Evolutionary conservation across 1,140 invertebrate genomes (phyloP).

Genomic region (Tetranychus urticae): DNA sequence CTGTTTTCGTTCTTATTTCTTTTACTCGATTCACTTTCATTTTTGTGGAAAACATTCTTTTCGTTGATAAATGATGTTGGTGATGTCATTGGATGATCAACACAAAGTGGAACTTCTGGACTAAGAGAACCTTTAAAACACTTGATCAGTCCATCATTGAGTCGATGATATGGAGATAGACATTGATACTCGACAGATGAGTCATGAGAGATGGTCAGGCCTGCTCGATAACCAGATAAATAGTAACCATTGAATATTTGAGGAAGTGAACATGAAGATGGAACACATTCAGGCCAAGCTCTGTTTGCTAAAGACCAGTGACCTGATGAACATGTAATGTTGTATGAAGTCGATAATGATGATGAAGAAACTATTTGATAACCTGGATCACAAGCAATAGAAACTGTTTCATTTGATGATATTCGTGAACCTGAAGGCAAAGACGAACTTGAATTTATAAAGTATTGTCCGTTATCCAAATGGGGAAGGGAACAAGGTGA

Average conservation of each 20-base stretch:
- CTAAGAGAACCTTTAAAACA: slow-evolving; percentile 40
- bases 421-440: no score
- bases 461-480: neutral
- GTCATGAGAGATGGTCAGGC: slow-evolving; percentile 48
- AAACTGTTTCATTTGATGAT: no score
- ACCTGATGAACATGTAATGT: slow-evolving; percentile 45
- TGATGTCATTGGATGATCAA: neutral
- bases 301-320: slow-evolving; percentile 38
- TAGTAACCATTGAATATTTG: slow-evolving; percentile 43
- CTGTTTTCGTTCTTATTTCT: neutral
- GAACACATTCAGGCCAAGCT: slow-evolving; percentile 41
- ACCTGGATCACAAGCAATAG: no score
- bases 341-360: slow-evolving; percentile 10
- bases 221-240: slow-evolving; percentile 42
- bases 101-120: slow-evolving; percentile 25
- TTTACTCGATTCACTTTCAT: neutral
- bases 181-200: slow-evolving; percentile 27
- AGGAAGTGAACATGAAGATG: slow-evolving; percentile 49
- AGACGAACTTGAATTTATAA: no score
- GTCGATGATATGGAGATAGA: slow-evolving; percentile 29
- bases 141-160: slow-evolving; percentile 23
- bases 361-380: no score
- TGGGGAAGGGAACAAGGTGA: neutral
- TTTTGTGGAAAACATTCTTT: neutral
- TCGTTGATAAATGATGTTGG: neutral